These are phyloP conservation scores for Tenthredo notha DNA, from an alignment of 2,888 invertebrate species.

Conservation along the genomic window DNA sequence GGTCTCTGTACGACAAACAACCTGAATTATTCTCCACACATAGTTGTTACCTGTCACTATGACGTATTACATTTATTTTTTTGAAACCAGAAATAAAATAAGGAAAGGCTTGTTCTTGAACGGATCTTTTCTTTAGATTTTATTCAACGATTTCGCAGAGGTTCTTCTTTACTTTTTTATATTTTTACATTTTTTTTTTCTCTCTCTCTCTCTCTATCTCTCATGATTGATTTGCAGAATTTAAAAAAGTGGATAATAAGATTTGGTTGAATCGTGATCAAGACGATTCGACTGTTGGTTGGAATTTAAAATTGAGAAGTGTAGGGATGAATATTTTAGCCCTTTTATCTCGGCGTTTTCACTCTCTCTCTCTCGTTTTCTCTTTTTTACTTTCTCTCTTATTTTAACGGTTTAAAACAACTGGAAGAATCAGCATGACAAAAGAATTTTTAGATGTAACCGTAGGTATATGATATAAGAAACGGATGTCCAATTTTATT, in stretches of 20 bases:
- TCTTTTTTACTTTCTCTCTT: neutral
- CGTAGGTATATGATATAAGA: neutral
- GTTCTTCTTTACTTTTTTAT: too few relatives aligned
- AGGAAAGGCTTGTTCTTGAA: neutral
- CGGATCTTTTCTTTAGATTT: neutral
- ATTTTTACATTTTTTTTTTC: neutral
- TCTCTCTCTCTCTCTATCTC: neutral
- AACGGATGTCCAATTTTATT: slow-evolving; percentile 31
- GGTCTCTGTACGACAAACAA: too few relatives aligned
- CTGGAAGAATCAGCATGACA: slow-evolving; percentile 20
- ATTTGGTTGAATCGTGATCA: neutral
- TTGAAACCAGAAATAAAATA: too few relatives aligned
- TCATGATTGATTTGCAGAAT: neutral
- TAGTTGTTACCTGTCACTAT: too few relatives aligned
- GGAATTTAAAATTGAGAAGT: neutral
- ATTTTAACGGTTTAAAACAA: slow-evolving; percentile 2
- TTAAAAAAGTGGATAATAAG: neutral
- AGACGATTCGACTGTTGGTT: neutral
- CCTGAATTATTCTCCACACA: too few relatives aligned
- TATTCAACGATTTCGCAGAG: neutral
- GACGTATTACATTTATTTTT: too few relatives aligned
- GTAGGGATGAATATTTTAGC: neutral
- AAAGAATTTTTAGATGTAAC: neutral
- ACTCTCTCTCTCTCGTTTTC: neutral
- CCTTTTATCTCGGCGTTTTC: neutral